These are phyloP conservation scores for Synaphobranchus kaupii DNA, from an alignment of 2,797 vertebrate species.

Conservation along the genomic window DNA sequence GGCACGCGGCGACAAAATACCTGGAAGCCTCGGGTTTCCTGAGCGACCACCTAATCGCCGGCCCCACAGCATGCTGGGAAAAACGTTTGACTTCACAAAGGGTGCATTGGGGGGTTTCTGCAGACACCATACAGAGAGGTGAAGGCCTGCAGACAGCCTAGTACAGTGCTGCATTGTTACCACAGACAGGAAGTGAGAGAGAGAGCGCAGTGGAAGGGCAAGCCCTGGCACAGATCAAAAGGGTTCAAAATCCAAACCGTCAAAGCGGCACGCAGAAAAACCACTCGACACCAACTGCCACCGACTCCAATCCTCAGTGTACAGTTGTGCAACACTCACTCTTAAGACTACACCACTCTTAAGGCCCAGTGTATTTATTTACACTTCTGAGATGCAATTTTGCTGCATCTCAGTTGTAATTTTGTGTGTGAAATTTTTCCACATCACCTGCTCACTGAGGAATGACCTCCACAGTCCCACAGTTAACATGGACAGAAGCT, in stretches of 20 bases:
- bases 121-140: neutral
- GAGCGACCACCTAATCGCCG: neutral
- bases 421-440: neutral
- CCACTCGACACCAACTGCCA: neutral
- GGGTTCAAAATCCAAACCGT: neutral
- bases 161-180: neutral
- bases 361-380: neutral
- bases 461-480: neutral
- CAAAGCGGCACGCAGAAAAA: neutral
- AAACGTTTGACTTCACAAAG: neutral
- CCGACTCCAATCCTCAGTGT: neutral
- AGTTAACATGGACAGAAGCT: neutral
- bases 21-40: neutral
- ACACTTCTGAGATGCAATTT: neutral
- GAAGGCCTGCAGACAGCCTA: neutral
- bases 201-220: neutral
- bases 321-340: neutral
- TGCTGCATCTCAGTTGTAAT: neutral
- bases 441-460: neutral
- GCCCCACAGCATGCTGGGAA: neutral
- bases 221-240: neutral
- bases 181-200: neutral
- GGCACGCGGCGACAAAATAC: neutral
- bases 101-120: neutral
- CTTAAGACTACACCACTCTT: neutral